Conservation (phyloP, 2,113 vertebrate species). For the Crotalus tigris region DNA sequence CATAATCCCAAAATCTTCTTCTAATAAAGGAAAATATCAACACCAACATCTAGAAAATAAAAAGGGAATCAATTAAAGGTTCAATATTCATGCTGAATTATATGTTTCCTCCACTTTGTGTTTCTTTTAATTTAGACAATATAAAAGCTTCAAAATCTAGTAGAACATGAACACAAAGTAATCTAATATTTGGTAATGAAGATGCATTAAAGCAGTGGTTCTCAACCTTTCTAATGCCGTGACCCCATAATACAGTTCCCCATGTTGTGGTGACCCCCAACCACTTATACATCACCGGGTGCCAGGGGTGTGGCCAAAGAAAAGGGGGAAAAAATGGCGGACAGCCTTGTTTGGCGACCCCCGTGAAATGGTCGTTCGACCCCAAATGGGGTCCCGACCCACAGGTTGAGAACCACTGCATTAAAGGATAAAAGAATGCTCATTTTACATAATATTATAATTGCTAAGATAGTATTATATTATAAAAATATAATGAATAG, state of each 20-base stretch:
- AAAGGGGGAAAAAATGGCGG: no score
- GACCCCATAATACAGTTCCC: no score
- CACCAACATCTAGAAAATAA: conserved; percentile 76
- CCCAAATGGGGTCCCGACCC: no score
- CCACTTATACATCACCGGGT: no score
- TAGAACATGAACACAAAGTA: not conserved
- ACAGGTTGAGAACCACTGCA: no score
- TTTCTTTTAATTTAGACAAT: not conserved
- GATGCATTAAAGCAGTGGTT: not conserved
- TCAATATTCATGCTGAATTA: not conserved
- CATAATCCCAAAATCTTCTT: conserved; percentile 90
- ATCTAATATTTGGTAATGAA: not conserved
- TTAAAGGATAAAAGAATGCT: not conserved
- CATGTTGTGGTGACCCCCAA: no score
- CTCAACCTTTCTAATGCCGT: no score
- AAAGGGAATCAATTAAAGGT: not conserved
- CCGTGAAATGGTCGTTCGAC: no score
- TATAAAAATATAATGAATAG: no score
- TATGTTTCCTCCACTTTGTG: not conserved
- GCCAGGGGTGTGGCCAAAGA: no score
- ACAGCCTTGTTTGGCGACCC: no score
- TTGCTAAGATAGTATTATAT: not conserved
- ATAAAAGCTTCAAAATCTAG: not conserved
- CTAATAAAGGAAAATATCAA: conserved; percentile 83
- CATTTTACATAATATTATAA: not conserved